Evolutionary conservation across 2,888 invertebrate species (phyloP), one percentile per base, ranked within the genome.

Genomic region (Eupelmus urozonus): DNA sequence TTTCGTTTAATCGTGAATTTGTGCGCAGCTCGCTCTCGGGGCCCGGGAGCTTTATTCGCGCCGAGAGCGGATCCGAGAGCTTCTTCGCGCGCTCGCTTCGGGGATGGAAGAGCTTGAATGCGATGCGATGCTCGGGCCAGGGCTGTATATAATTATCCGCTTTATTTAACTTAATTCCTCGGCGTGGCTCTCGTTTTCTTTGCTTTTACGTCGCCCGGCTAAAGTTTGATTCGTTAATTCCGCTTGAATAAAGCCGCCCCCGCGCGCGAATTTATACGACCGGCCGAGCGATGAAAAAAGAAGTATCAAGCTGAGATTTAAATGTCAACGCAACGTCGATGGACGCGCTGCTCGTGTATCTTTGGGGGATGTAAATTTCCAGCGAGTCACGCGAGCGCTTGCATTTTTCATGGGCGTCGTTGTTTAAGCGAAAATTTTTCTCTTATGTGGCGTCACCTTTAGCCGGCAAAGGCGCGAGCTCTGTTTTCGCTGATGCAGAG

Each of bases 1-100:
- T 73, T 55, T 55, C 29, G 55, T 25, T 73, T 73, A 65, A 73
- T 63, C 57, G 55, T 40, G 65, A 73, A 65, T 63, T 53, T 72
- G 62, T 62, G 5, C 34, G 25, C 29, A 4, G n/a, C n/a, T 7
- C 7, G 18, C 55, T 55, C n/a, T n/a, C n/a, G n/a, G n/a, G n/a
- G n/a, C n/a, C n/a, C n/a, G n/a, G n/a, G n/a, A n/a, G n/a, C n/a
- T 18, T 45, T 45, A 4, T 45, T 45, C 16, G 16, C 16, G 9
- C 16, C 16, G 9, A 2, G 16, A 45, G 16, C 16, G 45, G 13
- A 1, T 34, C 40, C 42, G 29, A n/a, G 25, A 25, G 16, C 2
- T 25, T 5, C 1, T n/a, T 25, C 40, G 9, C 1, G 60, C 13
- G 2, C 18, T 60, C 34, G 13, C 20, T 18, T 29, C 29, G 9